Evolutionary conservation across 2,113 vertebrate species (phyloP), one percentile per base, ranked within the genome.

Genomic region (Dasyornis broadbenti): DNA sequence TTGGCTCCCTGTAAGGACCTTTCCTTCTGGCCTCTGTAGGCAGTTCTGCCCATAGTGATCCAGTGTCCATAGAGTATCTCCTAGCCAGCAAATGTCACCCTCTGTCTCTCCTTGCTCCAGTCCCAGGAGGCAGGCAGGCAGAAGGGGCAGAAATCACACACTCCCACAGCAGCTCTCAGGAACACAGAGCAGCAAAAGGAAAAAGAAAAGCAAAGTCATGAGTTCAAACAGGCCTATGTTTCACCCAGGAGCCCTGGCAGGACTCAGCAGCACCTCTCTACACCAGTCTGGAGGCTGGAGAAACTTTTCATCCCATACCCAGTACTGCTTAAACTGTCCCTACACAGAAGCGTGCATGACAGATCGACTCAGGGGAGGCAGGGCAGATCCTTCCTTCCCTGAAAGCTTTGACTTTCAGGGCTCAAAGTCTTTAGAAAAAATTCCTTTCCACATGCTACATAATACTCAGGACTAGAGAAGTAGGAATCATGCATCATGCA

Each of bases 321-420:
- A 70, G 12, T 8, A 27, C 27, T 12, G 11, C 37, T 88, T 60
- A 42, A 13, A 27, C 3, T 21, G 9, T n/a, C 30, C 33, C 23
- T 76, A 68, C 14, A 40, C 6, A 75, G 30, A 79, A 42, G 3
- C 40, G 37, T 26, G 13, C 19, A 13, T 0, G 0, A 13, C n/a
- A 83, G 45, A 27, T 1, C 3, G 35, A 15, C 24, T 37, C 33
- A 69, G 19, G 7, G 7, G 21, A 81, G 24, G 22, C 16, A 90
- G 27, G 44, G 21, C 40, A 80, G 40, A 64, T 28, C 20, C 12
- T 69, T 11, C 21, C 40, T 47, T 82, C 54, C 42, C 5, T 24
- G 30, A 85, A 86, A 75, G 7, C 20, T 13, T 52, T 47, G 63
- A 47, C 15, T 71, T 54, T 63, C 49, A 66, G 42, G 40, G 11